A percentile compares a stretch with the other conserved stretches of the same genome.
Evolutionary conservation across 2,888 invertebrate species (phyloP).

Genomic region (Mongoloraphidia duomilia): DNA sequence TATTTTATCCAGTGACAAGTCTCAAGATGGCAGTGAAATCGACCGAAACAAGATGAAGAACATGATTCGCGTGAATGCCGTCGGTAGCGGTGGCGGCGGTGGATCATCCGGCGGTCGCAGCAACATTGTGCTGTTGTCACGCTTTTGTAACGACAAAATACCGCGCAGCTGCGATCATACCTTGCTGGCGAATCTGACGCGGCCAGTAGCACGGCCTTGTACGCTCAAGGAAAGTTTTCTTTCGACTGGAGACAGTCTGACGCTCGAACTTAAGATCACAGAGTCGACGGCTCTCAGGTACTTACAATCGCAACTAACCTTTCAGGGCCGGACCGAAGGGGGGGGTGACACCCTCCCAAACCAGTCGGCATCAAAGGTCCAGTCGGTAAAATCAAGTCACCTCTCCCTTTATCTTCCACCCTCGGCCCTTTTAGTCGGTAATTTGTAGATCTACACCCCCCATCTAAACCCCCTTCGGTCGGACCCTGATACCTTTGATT

Average conservation of each 20-base stretch:
- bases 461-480: no score
- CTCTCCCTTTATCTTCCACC: no score
- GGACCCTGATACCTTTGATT: no score
- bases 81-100: constrained; percentile 14
- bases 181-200: constrained; percentile 39
- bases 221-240: constrained; percentile 69
- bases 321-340: no score
- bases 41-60: no score
- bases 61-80: background rate
- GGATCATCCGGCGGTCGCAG: constrained; percentile 35
- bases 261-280: constrained; percentile 61
- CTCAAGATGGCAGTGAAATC: no score
- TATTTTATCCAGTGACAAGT: no score
- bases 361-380: no score
- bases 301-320: constrained; percentile 23
- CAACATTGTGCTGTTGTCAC: constrained; percentile 64
- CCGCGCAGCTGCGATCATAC: constrained; percentile 75
- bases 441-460: no score
- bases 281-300: constrained; percentile 77
- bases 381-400: no score
- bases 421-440: no score
- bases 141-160: constrained; percentile 69
- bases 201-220: constrained; percentile 56
- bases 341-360: no score
- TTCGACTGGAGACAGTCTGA: constrained; percentile 66